These are phyloP conservation scores for Ophonus ardosiacus DNA, from an alignment of 2,888 invertebrate genomes.

Conservation along the genomic window DNA sequence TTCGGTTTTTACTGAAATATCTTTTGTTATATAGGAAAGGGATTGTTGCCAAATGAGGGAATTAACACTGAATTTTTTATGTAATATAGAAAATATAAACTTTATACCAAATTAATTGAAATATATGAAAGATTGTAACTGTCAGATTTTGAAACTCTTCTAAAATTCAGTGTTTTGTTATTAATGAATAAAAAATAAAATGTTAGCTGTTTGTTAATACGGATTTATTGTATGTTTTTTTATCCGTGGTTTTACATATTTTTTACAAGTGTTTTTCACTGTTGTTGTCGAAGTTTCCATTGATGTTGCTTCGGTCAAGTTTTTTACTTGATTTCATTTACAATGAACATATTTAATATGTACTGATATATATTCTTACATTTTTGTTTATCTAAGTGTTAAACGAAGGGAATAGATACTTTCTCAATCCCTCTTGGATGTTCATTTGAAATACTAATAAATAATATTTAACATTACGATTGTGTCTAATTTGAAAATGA, in stretches of 20 bases:
- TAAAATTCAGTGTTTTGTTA: constrained; percentile 51
- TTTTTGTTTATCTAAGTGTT: constrained; percentile 48
- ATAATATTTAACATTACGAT: constrained; percentile 47
- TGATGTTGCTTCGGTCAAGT: constrained; percentile 43
- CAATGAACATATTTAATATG: constrained; percentile 48
- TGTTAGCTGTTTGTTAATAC: constrained; percentile 46
- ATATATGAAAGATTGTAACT: constrained; percentile 48
- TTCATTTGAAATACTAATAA: constrained; percentile 51
- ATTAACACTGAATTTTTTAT: constrained; percentile 47
- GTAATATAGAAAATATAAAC: constrained; percentile 45
- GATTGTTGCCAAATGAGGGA: constrained; percentile 9
- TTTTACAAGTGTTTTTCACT: constrained; percentile 45
- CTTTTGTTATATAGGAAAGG: constrained; percentile 29
- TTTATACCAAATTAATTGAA: constrained; percentile 45
- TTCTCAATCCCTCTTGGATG: constrained; percentile 43
- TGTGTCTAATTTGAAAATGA: constrained; percentile 28
- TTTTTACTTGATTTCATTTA: constrained; percentile 36
- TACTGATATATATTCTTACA: constrained; percentile 45
- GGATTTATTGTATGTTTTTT: constrained; percentile 49
- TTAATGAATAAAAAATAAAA: constrained; percentile 49
- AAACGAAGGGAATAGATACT: constrained; percentile 45
- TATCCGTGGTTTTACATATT: constrained; percentile 49
- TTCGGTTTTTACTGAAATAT: constrained; percentile 11
- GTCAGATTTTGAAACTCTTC: constrained; percentile 47
- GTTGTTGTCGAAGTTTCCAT: constrained; percentile 43